Base-by-base conservation (phyloP, 2,113 vertebrate genomes). In the Etia nguti region DNA sequence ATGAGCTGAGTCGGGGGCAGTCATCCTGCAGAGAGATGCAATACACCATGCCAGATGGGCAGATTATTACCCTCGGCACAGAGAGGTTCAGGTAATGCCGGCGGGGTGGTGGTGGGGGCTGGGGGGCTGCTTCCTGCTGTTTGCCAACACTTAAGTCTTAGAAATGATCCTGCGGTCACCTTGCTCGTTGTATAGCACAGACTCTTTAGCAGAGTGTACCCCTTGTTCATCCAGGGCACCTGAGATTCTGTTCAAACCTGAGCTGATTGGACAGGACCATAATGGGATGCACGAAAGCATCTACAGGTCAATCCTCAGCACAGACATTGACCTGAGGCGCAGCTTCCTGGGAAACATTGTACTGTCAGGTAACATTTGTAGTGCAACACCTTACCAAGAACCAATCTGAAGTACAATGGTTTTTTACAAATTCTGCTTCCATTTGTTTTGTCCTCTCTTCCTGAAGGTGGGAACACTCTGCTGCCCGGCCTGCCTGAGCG, bases 41-140 rank as follows among this genome's bases (percentile, higher is more conserved):
- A 80, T 96, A 96, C 93, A 96, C 93, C 2, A 82, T 97, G 87
- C 96, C 96, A 6, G 96, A 97, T 4, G 96, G 96, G 31, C 95
- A 92, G 83, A 31, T 91, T 0, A 70, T 97, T 62, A 88, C 90
- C 3, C 84, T 97, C 16, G 11, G 43, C 85, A 89, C 91, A 0
- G 96, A 97, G 81, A 68, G 93, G 43, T 96, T 97, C 93, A 96
- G 96, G 96, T 97, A 94, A 92, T 48, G 38, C 22, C 15, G 26
- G 24, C 8, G 13, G 24, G 56, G 43, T 43, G n/a, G n/a, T n/a
- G n/a, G n/a, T n/a, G n/a, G n/a, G n/a, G n/a, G n/a, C n/a, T n/a
- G 68, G 41, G 41, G 68, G 13, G 60, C 18, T 26, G 13, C 13
- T 26, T 16, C 15, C 5, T 46, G 9, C 68, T 29, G 46, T 26